Evolutionary conservation across 2,113 vertebrate species (phyloP), one percentile per base, ranked within the genome.

Genomic region (Sinosuthora webbiana): DNA sequence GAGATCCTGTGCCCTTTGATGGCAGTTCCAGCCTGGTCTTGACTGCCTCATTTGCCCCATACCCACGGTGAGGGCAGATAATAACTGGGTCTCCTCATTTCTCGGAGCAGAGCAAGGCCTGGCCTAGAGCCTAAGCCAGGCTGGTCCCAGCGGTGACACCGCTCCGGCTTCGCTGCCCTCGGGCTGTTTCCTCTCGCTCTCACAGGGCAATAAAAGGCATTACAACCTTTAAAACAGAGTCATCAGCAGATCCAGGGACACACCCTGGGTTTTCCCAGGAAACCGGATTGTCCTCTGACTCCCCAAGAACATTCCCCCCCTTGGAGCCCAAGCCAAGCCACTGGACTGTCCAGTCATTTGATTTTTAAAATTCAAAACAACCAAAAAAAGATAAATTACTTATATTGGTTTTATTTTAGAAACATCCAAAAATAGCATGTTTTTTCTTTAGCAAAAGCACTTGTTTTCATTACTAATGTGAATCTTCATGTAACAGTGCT

Each of bases 371-470:
- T 33, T 9, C 77, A 60, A 27, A 88, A 24, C 2, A 1, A 59
- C 35, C 30, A 13, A 44, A 44, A 50, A 37, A 21, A 39, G 14
- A 55, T 14, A 30, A 59, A 70, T 77, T 18, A 21, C 30, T 93
- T 64, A 1, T 24, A 73, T 17, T 28, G 9, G 27, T 45, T 97
- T 97, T 97, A 96, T 95, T 97, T 89, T 97, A 97, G 87, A 97
- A 97, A 97, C 86, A 76, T 97, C 92, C 79, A 97, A 97, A 97
- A 97, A 97, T 97, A 96, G 67, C 89, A 65, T 59, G 56, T 64
- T 65, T 82, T 73, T 83, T 90, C 82, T 92, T 52, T 83, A 96
- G 89, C 85, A 96, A 96, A 96, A 95, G 70, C 89, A 95, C 67
- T 94, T 69, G 37, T 84, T 96, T 57, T 62, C 69, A 59, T 82